Evolutionary conservation across 1,140 invertebrate species (phyloP), one percentile per base, ranked within the genome.

Genomic region (Drosophila melanica): DNA sequence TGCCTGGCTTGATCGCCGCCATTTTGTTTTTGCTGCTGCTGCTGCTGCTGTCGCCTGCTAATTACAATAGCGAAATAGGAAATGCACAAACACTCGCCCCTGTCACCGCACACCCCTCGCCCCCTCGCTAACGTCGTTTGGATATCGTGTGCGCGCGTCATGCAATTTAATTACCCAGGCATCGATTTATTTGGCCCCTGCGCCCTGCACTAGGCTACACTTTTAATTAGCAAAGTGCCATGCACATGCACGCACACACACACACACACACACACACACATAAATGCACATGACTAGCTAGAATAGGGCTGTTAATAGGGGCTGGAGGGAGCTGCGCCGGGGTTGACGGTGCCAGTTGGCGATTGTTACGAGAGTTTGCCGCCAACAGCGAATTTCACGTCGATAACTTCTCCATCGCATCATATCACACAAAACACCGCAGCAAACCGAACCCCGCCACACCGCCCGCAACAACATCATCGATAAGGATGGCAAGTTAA

Each of bases 181-280:
- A 89, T 89, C 84, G 84, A 89, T 89, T 89, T 89, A 89, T 89
- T 87, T 82, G 71, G 78, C 57, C 66, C 63, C 62, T 37, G 66
- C 76, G 73, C 75, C 70, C 78, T 75, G 60, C 67, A 74, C 59
- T 82, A 69, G 79, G 82, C 82, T 87, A 76, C 79, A 82, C 82
- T 87, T 87, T 87, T 87, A 87, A 87, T 87, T 87, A 87, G 84
- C 84, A 87, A 87, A 87, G 84, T 89, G 84, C 84, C 84, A 87
- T 79, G 79, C 84, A 89, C 84, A 87, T 85, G 75, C 82, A 86
- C 72, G 75, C 67, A 86, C 64, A 78, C 62, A 30, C 66, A 33
- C 58, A 41, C 55, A 44, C 50, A 33, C 16, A 41, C 57, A 55
- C 33, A 16, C 33, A 16, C 50, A 58, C 44, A 37, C 14, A 20